Evolutionary conservation across 2,797 vertebrate species (phyloP), one percentile per base, ranked within the genome.

Genomic region (Catharus ustulatus): DNA sequence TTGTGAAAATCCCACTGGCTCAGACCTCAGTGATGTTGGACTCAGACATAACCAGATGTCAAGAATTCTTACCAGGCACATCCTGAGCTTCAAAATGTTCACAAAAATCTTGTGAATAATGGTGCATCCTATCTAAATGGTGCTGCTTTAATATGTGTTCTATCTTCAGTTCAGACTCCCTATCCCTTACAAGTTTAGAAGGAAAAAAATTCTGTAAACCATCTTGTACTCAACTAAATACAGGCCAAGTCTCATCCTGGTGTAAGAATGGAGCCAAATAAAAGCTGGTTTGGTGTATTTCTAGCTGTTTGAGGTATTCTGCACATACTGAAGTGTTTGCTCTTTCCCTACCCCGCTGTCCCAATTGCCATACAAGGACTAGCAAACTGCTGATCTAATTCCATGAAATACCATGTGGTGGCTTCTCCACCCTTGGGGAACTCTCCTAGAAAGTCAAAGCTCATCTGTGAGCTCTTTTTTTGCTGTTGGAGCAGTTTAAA

Each of bases 1-100:
- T 77, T 79, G 36, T 91, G 84, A 80, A 89, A 93, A 83, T 77
- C 92, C 75, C 75, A 32, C 52, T 45, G 78, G 57, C 75, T 72
- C 78, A 92, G 72, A 74, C 45, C 81, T 89, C 58, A 11, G 68
- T 24, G 81, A 36, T 77, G 63, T 49, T 87, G 52, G 61, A 67
- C 59, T 74, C 46, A 23, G 57, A 68, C 23, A 36, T 3, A 57
- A 55, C 81, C 81, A 87, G 69, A 85, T 84, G 79, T 76, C 2
- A 0, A 54, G 61, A 67, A 67, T 89, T 73, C 57, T 83, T 85
- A 63, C 5, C 49, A 51, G 46, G 20, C 49, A 36, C 45, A 54
- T 69, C 57, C 45, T 72, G 57, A 93, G 81, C 45, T 84, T 64
- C 1, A 1, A 83, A 82, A 62, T 7, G 24, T 62, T 84, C 51